These are phyloP conservation scores for Aleadryas rufinucha DNA, from an alignment of 2,113 vertebrate species.

Conservation along the genomic window DNA sequence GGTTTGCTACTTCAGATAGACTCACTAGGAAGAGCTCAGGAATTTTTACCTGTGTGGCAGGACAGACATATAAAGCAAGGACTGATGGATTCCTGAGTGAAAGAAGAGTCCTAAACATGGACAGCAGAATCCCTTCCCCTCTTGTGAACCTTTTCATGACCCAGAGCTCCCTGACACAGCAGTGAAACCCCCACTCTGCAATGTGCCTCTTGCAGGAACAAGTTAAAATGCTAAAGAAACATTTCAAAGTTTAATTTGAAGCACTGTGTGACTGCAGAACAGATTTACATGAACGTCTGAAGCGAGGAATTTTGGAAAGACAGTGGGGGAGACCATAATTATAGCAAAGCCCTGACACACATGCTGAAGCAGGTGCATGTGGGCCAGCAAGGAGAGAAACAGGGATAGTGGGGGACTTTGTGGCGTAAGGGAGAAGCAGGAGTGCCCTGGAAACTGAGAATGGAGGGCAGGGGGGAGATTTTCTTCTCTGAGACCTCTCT, in stretches of 20 bases:
- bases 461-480: not conserved
- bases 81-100: not conserved
- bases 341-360: not conserved
- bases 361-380: not conserved
- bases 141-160: not conserved
- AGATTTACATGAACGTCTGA: not conserved
- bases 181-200: not conserved
- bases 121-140: not conserved
- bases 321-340: not conserved
- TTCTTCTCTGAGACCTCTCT: not conserved
- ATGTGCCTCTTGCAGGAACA: not conserved
- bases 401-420: not conserved
- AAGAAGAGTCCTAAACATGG: not conserved
- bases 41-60: not conserved
- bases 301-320: not conserved
- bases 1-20: not conserved
- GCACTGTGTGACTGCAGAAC: not conserved
- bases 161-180: not conserved
- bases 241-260: not conserved
- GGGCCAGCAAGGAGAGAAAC: not conserved
- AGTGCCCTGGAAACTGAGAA: not conserved
- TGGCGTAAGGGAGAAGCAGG: not conserved
- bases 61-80: not conserved
- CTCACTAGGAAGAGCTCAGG: not conserved
- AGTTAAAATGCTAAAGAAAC: not conserved